phyloP scores from a whole-genome alignment of 2,113 vertebrate species.

The Tachuris rubrigastra region DNA sequence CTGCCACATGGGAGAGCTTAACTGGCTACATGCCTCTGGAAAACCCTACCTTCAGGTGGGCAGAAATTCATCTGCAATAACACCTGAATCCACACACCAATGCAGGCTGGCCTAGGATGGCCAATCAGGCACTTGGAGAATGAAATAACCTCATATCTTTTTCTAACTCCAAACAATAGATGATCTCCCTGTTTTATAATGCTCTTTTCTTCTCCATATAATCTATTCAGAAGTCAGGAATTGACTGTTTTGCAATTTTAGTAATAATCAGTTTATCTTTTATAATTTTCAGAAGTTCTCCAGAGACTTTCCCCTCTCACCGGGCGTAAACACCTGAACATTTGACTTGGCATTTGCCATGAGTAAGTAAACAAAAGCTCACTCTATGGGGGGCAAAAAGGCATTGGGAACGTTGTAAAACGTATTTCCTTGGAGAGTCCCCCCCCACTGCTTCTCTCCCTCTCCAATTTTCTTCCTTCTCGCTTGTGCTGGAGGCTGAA shows the following conservation, averaged over 20 bases:
- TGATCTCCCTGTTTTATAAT: not conserved
- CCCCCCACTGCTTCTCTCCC: not conserved
- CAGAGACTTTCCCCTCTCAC: not conserved
- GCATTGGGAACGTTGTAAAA: not conserved
- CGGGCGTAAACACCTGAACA: not conserved
- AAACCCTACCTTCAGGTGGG: not conserved
- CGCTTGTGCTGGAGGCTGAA: not conserved
- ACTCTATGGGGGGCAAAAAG: not conserved
- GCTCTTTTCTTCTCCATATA: conserved; percentile 33
- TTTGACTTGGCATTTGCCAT: not conserved
- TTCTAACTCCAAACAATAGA: conserved; percentile 1
- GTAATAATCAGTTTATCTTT: not conserved
- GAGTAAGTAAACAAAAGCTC: conserved; percentile 1
- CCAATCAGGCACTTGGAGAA: not conserved
- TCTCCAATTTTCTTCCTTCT: not conserved
- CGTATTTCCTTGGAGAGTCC: not conserved
- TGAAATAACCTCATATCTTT: not conserved
- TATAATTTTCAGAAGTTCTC: not conserved
- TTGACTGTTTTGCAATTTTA: not conserved
- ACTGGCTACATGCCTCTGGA: not conserved
- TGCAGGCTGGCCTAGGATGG: not conserved
- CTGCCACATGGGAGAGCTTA: not conserved
- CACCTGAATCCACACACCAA: not conserved
- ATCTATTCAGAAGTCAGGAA: not conserved
- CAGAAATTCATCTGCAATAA: not conserved